Conservation (phyloP, 2,113 vertebrate species). For the Ageneiosus marmoratus region DNA sequence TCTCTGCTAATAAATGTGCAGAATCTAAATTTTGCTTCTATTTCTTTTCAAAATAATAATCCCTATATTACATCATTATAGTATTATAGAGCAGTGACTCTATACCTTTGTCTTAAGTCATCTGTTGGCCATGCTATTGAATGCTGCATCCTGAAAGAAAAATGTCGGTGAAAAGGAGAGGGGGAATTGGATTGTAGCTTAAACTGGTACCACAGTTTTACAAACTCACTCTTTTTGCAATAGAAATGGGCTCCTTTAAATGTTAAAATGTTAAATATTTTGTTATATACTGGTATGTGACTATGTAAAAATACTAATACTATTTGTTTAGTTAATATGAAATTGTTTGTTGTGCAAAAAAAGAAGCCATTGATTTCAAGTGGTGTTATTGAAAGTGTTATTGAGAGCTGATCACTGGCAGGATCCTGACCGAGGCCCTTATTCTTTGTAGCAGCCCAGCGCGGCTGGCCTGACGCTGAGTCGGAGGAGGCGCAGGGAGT, state of each 20-base stretch:
- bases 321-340: constrained; percentile 6
- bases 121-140: constrained; percentile 30
- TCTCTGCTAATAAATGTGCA: neutral
- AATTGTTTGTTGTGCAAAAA: neutral
- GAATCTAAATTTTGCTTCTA: neutral
- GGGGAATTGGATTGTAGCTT: neutral
- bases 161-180: neutral
- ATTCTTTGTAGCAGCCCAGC: constrained; percentile 74
- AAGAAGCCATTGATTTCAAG: constrained; percentile 38
- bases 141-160: constrained; percentile 26
- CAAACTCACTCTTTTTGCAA: neutral
- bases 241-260: neutral
- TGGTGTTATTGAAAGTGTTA: constrained; percentile 54
- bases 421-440: constrained; percentile 74
- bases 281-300: neutral
- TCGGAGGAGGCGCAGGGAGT: constrained; percentile 76
- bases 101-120: constrained; percentile 26
- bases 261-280: neutral
- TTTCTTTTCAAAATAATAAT: constrained; percentile 1
- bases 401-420: constrained; percentile 59
- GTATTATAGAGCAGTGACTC: constrained; percentile 10
- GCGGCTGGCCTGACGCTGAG: constrained; percentile 72
- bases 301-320: neutral
- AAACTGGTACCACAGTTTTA: neutral
- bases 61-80: constrained; percentile 27